These are phyloP conservation scores for Zoroaster sp. DNA, from an alignment of 53 echinoderm and acorn worm genomes.

Conservation along the genomic window DNA sequence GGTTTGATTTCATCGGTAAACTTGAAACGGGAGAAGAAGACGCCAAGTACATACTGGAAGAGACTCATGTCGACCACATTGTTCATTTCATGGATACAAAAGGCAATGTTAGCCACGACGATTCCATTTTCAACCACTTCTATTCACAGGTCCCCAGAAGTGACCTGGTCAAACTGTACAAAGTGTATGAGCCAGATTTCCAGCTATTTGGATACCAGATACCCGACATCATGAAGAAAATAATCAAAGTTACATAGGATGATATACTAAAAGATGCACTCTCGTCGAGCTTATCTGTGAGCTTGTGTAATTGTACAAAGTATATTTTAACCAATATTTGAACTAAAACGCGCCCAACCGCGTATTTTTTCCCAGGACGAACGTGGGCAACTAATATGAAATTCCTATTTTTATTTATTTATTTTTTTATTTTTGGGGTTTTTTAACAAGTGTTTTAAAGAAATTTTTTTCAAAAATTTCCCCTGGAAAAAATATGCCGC, in stretches of 20 bases:
- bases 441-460: too few species aligned
- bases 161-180: constrained; percentile 64
- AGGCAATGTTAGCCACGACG: constrained; percentile 69
- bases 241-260: background rate
- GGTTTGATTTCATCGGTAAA: constrained; percentile 82
- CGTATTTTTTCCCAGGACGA: too few species aligned
- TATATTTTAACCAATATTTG: too few species aligned
- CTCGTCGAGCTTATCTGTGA: background rate
- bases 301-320: background rate
- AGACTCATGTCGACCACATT: constrained; percentile 68
- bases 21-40: constrained; percentile 70
- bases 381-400: too few species aligned
- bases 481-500: too few species aligned
- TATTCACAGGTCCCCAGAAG: constrained; percentile 51
- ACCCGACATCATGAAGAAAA: constrained; percentile 36
- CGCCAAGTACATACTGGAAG: constrained; percentile 66
- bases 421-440: too few species aligned
- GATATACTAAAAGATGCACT: background rate
- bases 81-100: constrained; percentile 63
- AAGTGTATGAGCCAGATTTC: constrained; percentile 70
- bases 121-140: constrained; percentile 57
- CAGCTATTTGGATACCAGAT: constrained; percentile 73
- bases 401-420: too few species aligned
- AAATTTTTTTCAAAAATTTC: too few species aligned
- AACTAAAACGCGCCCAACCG: too few species aligned